Evolutionary conservation across 2,888 invertebrate genomes (phyloP).

Genomic region (Thymelicus lineola): DNA sequence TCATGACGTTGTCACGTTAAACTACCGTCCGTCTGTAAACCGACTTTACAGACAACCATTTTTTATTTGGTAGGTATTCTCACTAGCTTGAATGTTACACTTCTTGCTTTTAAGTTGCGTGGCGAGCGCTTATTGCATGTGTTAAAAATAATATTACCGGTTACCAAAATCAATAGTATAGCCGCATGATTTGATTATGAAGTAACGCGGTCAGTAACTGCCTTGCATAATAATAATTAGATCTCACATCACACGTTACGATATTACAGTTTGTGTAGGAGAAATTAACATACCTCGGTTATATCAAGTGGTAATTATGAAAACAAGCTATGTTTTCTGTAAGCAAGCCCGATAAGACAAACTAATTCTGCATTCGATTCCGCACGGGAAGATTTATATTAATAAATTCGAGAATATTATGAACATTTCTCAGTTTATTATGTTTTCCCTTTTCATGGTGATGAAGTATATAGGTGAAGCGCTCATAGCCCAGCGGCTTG

Average conservation of each 20-base stretch:
- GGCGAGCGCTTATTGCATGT: not conserved
- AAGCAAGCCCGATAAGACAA: too few species aligned
- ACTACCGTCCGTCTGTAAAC: too few species aligned
- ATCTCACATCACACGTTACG: slow-evolving; percentile 20
- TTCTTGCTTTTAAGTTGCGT: not conserved
- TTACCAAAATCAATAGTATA: slow-evolving; percentile 3
- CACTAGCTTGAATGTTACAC: not conserved
- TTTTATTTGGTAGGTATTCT: too few species aligned
- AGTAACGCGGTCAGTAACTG: slow-evolving; percentile 14
- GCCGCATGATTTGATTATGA: slow-evolving; percentile 16
- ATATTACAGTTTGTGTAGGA: not conserved
- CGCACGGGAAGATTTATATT: too few species aligned
- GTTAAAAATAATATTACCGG: slow-evolving; percentile 1
- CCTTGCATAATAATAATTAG: slow-evolving; percentile 30
- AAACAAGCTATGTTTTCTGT: not conserved
- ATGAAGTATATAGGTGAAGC: too few species aligned
- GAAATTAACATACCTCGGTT: not conserved
- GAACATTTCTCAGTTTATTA: too few species aligned
- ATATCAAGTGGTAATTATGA: not conserved
- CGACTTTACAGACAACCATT: too few species aligned
- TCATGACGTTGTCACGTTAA: too few species aligned
- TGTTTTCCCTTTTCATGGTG: too few species aligned
- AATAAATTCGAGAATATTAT: too few species aligned
- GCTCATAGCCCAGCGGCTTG: too few species aligned
- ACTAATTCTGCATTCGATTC: too few species aligned